Base-by-base conservation (phyloP, 1,140 invertebrate genomes). In the Drosophila ogumai region DNA sequence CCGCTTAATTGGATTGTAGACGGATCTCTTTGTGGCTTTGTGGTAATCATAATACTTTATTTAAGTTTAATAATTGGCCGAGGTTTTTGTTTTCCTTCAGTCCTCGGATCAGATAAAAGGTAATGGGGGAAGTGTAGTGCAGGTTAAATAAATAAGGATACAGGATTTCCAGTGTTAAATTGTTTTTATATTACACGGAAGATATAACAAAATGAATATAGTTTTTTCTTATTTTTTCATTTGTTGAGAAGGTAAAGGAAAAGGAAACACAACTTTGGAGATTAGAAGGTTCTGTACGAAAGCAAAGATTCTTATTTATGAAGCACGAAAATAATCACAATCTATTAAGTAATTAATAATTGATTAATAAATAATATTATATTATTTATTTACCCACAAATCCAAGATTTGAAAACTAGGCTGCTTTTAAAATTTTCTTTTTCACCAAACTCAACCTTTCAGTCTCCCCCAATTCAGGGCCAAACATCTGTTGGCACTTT, bases 1-100 rank as follows among this genome's bases (percentile, higher is more conserved):
- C 49, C 15, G 44, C 66, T 31, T 73, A 73, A 73, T 73, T 73
- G 69, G 66, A 72, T 73, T 72, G 67, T 43, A 19, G 66, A 72
- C 52, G 67, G 52, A 59, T 72, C 69, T 72, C 66, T 72, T 54
- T 52, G 58, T 41, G 32, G 67, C 32, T 68, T 36, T 67, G 13
- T 71, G 47, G 64, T 34, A 47, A 55, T 68, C 40, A 69, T 68
- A 68, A 68, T 56, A 55, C 32, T 31, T 71, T 71, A 34, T 43
- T 68, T 68, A 68, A 50, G 43, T 66, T 66, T 43, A 54, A 68
- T 68, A 68, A 68, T 68, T 68, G 66, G 63, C 31, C 19, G 9
- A n/a, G 46, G 46, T 36, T n/a, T 67, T 68, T 68, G 63, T 68
- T 40, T 67, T 43, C 12, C 1, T 4, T 32, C 15, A 31, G 6